Evolutionary conservation across 2,113 vertebrate genomes (phyloP).

Genomic region (Origma solitaria): DNA sequence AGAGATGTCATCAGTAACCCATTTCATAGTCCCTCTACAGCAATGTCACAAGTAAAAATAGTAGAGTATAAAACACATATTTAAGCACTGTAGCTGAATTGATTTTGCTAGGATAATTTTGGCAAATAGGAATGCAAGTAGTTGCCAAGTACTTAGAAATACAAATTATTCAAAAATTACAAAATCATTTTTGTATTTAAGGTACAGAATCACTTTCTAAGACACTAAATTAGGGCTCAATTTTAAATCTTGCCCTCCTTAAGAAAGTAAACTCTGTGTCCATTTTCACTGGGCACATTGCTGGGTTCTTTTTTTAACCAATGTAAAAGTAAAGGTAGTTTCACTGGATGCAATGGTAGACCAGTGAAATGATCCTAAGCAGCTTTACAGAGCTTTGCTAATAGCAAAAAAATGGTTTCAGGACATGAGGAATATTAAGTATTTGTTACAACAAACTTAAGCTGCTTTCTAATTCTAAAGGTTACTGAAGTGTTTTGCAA

Average conservation of each 20-base stretch:
- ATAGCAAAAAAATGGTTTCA: neutral
- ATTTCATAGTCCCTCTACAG: neutral
- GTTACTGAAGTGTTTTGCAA: neutral
- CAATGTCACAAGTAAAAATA: neutral
- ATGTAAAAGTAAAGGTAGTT: neutral
- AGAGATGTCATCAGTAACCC: neutral
- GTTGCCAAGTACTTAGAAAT: neutral
- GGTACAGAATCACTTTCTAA: neutral
- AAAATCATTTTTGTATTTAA: neutral
- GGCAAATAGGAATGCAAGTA: neutral
- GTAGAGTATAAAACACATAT: neutral
- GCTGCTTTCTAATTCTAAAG: neutral
- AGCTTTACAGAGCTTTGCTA: neutral
- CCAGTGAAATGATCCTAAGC: neutral
- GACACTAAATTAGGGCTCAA: neutral
- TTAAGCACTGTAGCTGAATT: neutral
- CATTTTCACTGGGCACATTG: neutral
- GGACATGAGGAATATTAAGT: neutral
- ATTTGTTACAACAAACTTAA: neutral
- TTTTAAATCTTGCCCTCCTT: neutral
- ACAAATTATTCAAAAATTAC: neutral
- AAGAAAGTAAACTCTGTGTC: neutral
- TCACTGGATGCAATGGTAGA: neutral
- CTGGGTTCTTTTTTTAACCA: neutral
- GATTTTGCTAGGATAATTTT: neutral